Conservation (phyloP, 2,113 vertebrate species). For the Chaetops frenatus region DNA sequence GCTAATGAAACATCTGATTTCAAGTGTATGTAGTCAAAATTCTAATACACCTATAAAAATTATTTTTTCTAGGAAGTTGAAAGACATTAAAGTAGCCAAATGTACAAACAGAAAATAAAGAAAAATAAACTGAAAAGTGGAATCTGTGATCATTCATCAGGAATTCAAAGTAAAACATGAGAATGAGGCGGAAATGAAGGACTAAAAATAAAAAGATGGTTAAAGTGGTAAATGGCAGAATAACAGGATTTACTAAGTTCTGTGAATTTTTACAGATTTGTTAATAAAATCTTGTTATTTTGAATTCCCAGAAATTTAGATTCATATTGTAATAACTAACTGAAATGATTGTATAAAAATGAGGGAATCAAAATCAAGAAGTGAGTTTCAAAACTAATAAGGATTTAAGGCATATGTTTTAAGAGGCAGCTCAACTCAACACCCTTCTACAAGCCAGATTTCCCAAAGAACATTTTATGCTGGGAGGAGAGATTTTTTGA, state of each 20-base stretch:
- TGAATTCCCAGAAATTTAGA: neutral
- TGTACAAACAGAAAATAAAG: slow-evolving; percentile 32
- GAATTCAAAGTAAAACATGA: slow-evolving; percentile 54
- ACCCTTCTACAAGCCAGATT: neutral
- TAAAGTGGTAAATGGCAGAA: slow-evolving; percentile 33
- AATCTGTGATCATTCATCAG: slow-evolving; percentile 50
- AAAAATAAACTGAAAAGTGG: slow-evolving; percentile 52
- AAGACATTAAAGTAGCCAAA: slow-evolving; percentile 39
- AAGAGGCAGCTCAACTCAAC: slow-evolving; percentile 17
- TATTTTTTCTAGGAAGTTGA: slow-evolving; percentile 38
- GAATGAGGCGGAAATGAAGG: slow-evolving; percentile 42
- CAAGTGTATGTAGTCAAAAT: slow-evolving; percentile 9
- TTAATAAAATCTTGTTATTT: slow-evolving; percentile 7
- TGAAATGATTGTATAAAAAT: neutral
- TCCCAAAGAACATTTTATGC: neutral
- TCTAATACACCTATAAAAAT: slow-evolving; percentile 21
- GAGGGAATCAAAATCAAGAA: neutral
- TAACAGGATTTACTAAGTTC: slow-evolving; percentile 32
- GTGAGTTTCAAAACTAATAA: slow-evolving; percentile 13
- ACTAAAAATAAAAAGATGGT: slow-evolving; percentile 44
- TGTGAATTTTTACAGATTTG: neutral
- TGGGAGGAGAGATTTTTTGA: neutral
- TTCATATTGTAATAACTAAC: neutral
- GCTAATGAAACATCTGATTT: slow-evolving; percentile 1
- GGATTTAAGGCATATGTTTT: neutral